Base-by-base conservation (phyloP, 2,888 invertebrate genomes). In the Pristionchus japonicus region DNA sequence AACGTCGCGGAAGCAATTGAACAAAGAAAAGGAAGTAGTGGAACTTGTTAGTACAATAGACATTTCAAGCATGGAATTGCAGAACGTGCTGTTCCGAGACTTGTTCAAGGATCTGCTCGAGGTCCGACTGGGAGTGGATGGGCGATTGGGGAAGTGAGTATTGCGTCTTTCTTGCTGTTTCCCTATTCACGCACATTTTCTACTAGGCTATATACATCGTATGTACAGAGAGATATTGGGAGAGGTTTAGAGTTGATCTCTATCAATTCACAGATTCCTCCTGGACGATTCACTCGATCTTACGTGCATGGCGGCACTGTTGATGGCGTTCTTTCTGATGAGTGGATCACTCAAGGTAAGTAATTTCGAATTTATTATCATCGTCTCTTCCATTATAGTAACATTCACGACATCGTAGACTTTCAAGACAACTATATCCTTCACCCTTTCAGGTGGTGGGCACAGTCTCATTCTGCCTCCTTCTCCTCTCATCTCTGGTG, bases 391-490 rank as follows among this genome's bases (percentile, higher is more conserved):
- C n/a, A n/a, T n/a, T n/a, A n/a, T n/a, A n/a, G n/a, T n/a, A n/a
- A n/a, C n/a, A n/a, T n/a, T n/a, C 20, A 27, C 6, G 11, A 27
- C 23, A 77, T 7, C n/a, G 27, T 11, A 34, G 4, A 77, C 9
- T 23, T 77, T 27, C n/a, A 13, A 27, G 37, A 7, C 77, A 37
- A 11, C 47, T 47, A 47, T 11, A 47, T 11, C 20, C 20, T 77
- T 82, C n/a, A 43, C 7, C 2, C 31, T 49, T 52, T 23, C 52
- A 87, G 87, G 80, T 87, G 20, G 80, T 87, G 7, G 80, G 77
- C 1, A 87, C 87, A n/a, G 87, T 87, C 27, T 77, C 87, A 27
- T 87, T 87, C 80, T 87, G 87, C 49, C 87, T 87, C 1, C 61
- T 87, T 17, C 67, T 87, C 37, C 57, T 87, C 77, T 87, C 87